Conservation (phyloP, 2,797 vertebrate genomes). For the Sebastes itinus region DNA sequence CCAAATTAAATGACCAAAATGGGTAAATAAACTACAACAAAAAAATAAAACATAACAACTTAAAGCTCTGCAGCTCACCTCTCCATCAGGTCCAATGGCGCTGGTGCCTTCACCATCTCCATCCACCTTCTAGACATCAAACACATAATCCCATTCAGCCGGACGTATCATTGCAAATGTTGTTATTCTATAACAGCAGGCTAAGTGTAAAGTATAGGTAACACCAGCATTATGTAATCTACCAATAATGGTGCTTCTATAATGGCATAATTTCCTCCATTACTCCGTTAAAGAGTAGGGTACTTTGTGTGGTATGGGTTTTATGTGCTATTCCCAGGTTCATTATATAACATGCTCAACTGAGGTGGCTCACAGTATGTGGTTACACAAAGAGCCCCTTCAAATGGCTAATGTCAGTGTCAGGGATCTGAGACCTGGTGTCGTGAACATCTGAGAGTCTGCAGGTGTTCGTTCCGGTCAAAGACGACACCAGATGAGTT, state of each 20-base stretch:
- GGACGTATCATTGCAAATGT: background rate
- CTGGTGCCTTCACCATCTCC: conserved; percentile 91
- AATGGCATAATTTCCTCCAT: background rate
- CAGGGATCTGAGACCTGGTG: background rate
- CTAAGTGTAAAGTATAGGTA: background rate
- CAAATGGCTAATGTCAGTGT: background rate
- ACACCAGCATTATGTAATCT: background rate
- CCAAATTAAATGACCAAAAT: background rate
- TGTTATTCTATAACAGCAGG: background rate
- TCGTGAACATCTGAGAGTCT: background rate
- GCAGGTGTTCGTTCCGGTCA: background rate
- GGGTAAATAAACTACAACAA: background rate
- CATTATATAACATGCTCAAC: background rate
- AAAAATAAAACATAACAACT: background rate
- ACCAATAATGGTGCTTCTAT: background rate
- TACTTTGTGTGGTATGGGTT: background rate
- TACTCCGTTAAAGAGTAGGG: background rate
- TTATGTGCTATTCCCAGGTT: background rate
- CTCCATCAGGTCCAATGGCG: conserved; percentile 93
- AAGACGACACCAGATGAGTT: background rate
- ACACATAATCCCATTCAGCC: conserved; percentile 11
- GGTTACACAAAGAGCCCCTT: background rate
- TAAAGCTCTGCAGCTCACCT: conserved; percentile 79
- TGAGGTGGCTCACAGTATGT: background rate
- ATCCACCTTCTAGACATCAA: conserved; percentile 87